Conservation (phyloP, 2,113 vertebrate species). For the Calyptommatus sinebrachiatus region DNA sequence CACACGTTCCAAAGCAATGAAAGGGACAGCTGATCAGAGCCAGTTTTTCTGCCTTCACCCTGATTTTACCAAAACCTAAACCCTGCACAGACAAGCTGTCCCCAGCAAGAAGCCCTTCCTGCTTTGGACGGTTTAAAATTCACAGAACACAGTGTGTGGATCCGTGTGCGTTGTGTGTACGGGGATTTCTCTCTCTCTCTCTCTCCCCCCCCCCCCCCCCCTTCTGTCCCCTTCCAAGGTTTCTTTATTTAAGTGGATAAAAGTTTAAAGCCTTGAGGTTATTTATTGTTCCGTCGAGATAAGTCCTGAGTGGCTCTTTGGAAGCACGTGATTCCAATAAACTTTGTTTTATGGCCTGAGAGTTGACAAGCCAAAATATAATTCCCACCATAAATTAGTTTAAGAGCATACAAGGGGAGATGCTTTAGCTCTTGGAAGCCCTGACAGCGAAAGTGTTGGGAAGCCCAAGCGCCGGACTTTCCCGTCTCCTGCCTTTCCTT, state of each 20-base stretch:
- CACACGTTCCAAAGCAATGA: slow-evolving; percentile 33
- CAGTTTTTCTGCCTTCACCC: not conserved
- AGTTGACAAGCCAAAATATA: slow-evolving; percentile 99
- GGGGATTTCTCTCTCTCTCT: not conserved
- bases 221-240: slow-evolving; percentile 63
- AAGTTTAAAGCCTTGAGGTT: slow-evolving; percentile 93
- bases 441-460: slow-evolving; percentile 80
- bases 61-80: slow-evolving; percentile 46
- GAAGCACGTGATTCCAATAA: slow-evolving; percentile 99
- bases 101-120: slow-evolving; percentile 37
- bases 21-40: slow-evolving; percentile 9
- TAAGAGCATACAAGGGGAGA: slow-evolving; percentile 95
- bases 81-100: slow-evolving; percentile 27
- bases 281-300: slow-evolving; percentile 95
- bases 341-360: slow-evolving; percentile 99
- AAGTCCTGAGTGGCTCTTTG: slow-evolving; percentile 95
- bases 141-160: slow-evolving; percentile 42
- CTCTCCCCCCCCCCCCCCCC: not conserved
- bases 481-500: slow-evolving; percentile 53
- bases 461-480: slow-evolving; percentile 66
- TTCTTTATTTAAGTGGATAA: slow-evolving; percentile 83
- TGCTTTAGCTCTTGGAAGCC: slow-evolving; percentile 87
- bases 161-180: too few species aligned
- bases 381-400: slow-evolving; percentile 99
- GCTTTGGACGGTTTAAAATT: slow-evolving; percentile 60